Base-by-base conservation (phyloP, 2,113 vertebrate species). In the Plecturocebus donacophilus region DNA sequence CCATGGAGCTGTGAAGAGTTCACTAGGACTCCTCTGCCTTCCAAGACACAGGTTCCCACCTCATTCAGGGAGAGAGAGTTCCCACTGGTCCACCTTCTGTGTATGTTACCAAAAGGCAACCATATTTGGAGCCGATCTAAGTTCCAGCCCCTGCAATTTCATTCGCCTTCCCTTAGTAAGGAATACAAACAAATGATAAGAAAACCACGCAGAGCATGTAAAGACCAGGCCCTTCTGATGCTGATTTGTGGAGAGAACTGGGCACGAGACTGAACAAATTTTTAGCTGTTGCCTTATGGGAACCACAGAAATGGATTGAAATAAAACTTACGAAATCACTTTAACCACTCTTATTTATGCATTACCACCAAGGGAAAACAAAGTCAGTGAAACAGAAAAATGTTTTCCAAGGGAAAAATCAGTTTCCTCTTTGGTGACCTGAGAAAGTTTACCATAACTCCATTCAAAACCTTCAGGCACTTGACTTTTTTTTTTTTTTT, bases 381-480 rank as follows among this genome's bases (percentile, higher is more conserved):
- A 93, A 91, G 79, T 84, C 40, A 56, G 42, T 19, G 82, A 61
- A 82, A 94, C 85, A 64, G 88, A 95, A 96, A 91, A 61, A 35
- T 21, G 25, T 85, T 87, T 96, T 49, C 90, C 61, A 35, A 77
- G 73, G 86, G 84, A 80, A 87, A 97, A 81, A 58, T 70, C 61
- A 16, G 0, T 77, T 95, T 96, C 83, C 85, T 86, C 77, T 95
- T 96, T 38, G 75, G 81, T 70, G 84, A 92, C 91, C 66, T 90
- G 90, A 95, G 87, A 95, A 94, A 93, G 73, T 94, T 92, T 70
- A 95, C 94, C 91, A 88, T 84, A 91, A 75, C 49, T 83, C 58
- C 96, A 98, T 95, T 97, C 96, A 98, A 97, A 96, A 93, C 94
- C 95, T 97, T 97, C 96, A 97, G 97, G 95, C 98, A 94, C 87